Evolutionary conservation across 1,140 invertebrate species (phyloP), one percentile per base, ranked within the genome.

Genomic region (Helicoverpa armigera): DNA sequence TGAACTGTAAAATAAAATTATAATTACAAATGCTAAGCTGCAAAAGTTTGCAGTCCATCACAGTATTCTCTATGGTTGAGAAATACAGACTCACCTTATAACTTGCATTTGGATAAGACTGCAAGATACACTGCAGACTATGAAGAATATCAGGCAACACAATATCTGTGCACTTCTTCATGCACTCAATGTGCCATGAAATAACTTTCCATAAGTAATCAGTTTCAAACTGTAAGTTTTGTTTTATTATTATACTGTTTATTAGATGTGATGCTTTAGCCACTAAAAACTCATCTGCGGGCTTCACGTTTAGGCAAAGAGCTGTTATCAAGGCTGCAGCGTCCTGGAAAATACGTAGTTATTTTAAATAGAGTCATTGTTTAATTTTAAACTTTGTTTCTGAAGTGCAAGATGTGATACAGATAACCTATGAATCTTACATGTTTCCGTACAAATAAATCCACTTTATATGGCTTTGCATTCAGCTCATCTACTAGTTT

Each of bases 211-310:
- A 73, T 10, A 92, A 54, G 76, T 87, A 86, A 79, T 91, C 87
- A 74, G 81, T 58, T 18, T 82, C 81, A 84, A 94, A 89, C 69
- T 88, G 83, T 23, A 94, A 77, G 69, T 87, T 94, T 82, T 93
- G 91, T 81, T 91, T 93, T 11, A 86, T 91, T 11, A 91, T 51
- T 65, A 94, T 82, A 73, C 82, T 91, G 53, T 87, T 90, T 31
- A 94, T 84, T 73, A 94, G 86, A 86, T 91, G 90, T 67, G 93
- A 94, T 56, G 90, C 85, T 87, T 94, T 94, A 53, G 90, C 87
- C n/a, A 88, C 84, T 50, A 94, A 78, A 79, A 88, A 89, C 58
- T 92, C 89, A 87, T 95, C 91, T n/a, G n/a, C 60, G 11, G 91
- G 88, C 83, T 87, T 92, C 18, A 95, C 91, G 75, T 89, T 90